Conservation (phyloP, 2,888 invertebrate genomes). For the Salpingus planirostris region DNA sequence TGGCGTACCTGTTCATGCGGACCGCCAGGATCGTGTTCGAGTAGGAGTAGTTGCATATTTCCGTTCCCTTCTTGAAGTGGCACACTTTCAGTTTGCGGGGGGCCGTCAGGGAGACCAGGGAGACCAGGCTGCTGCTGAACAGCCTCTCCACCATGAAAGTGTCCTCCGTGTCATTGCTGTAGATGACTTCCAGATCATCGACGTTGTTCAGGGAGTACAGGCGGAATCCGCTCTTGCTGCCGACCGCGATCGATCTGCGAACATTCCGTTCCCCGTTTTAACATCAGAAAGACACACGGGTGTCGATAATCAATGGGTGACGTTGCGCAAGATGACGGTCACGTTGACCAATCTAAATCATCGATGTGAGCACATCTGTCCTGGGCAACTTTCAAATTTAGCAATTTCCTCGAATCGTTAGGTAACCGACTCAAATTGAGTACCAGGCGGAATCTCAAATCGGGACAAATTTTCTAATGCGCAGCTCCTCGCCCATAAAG, state of each 20-base stretch:
- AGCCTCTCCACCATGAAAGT: constrained; percentile 89
- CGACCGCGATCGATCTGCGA: constrained; percentile 89
- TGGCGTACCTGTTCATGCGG: constrained; percentile 75
- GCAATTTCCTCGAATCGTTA: too few species aligned
- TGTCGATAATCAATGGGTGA: too few species aligned
- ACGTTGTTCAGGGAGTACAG: constrained; percentile 76
- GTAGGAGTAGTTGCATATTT: constrained; percentile 93
- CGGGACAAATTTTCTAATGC: too few species aligned
- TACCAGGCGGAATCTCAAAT: too few species aligned
- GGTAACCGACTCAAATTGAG: too few species aligned
- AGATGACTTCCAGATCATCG: constrained; percentile 82
- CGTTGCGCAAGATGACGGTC: too few species aligned
- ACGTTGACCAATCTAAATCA: too few species aligned
- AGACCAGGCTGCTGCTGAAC: constrained; percentile 94
- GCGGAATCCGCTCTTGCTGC: constrained; percentile 83
- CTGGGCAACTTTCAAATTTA: too few species aligned
- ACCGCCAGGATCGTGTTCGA: constrained; percentile 94
- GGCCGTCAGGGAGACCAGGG: constrained; percentile 84
- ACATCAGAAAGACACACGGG: too few species aligned
- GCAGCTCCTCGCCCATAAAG: too few species aligned
- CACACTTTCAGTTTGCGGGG: constrained; percentile 90
- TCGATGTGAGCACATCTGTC: too few species aligned
- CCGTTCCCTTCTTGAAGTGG: constrained; percentile 95
- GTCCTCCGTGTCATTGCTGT: constrained; percentile 76
- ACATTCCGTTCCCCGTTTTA: too few species aligned